Evolutionary conservation across 2,797 vertebrate species (phyloP).

Genomic region (Cossypha dichroa): DNA sequence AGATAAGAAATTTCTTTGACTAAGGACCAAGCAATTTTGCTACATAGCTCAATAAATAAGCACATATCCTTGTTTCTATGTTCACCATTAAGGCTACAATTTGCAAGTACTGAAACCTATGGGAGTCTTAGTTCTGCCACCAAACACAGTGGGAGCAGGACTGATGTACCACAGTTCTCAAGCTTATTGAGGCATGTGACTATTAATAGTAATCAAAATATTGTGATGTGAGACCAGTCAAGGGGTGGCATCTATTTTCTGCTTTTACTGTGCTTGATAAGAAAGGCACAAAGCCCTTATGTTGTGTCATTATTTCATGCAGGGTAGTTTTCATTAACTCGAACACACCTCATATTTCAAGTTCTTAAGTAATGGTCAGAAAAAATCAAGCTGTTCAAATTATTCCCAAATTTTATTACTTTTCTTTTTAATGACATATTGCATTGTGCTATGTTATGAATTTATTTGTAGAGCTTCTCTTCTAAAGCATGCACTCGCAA

Average conservation of each 20-base stretch:
- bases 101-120: background rate
- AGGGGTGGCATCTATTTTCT: background rate
- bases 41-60: background rate
- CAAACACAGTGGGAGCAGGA: background rate
- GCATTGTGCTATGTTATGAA: background rate
- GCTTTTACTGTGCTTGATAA: slow-evolving; percentile 7
- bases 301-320: background rate
- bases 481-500: background rate
- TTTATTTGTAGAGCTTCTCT: slow-evolving; percentile 31
- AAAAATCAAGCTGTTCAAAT: slow-evolving; percentile 57
- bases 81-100: background rate
- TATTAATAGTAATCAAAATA: slow-evolving; percentile 12
- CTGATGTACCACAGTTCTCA: background rate
- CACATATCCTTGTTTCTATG: background rate
- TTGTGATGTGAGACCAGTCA: slow-evolving; percentile 1
- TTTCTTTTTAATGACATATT: slow-evolving; percentile 31
- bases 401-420: slow-evolving; percentile 46
- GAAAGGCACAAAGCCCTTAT: slow-evolving; percentile 32
- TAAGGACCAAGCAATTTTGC: background rate
- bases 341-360: slow-evolving; percentile 50
- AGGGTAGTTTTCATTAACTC: slow-evolving; percentile 47
- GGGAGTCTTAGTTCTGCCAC: background rate
- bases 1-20: background rate
- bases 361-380: slow-evolving; percentile 61
- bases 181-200: background rate